Evolutionary conservation across 2,888 invertebrate species (phyloP), one percentile per base, ranked within the genome.

Genomic region (Sicus ferrugineus): DNA sequence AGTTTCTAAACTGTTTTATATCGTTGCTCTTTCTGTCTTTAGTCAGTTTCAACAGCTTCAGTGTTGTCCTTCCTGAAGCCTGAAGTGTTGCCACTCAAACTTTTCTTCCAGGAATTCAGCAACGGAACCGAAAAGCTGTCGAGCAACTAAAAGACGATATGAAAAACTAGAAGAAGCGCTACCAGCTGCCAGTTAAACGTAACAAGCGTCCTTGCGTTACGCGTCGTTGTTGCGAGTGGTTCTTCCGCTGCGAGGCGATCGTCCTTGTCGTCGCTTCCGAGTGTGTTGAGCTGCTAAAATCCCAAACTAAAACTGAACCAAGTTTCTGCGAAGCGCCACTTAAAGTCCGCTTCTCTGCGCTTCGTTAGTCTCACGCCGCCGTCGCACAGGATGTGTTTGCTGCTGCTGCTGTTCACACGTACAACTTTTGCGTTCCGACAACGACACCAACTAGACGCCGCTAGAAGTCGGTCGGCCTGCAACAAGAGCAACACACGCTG

Each of bases 281-380:
- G 52, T 5, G 11, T 64, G 34, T 52, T 38, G 16, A 28, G 42
- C n/a, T 23, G 62, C 28, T 46, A 19, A 46, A 16, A 28, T n/a
- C 21, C 23, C n/a, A 16, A 59, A 34, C n/a, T 14, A 52, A 52
- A 42, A 42, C 14, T 42, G 42, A 42, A 14, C 5, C 42, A 42
- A 42, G n/a, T n/a, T 42, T 58, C 56, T n/a, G 28, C 26, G 62
- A 63, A 11, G 46, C 46, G 46, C 28, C 62, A 62, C 62, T 62
- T 62, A 42, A 64, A 64, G 34, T 19, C 14, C 1, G 23, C 26
- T 34, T 52, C 23, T 63, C 19, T 2, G 26, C 11, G 4, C 31
- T 30, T 30, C 19, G 34, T n/a, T n/a, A n/a, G n/a, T 52, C n/a
- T n/a, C n/a, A n/a, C n/a, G n/a, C n/a, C n/a, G n/a, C n/a, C n/a